Percentiles rank a stretch among this genome's conserved stretches.
These are phyloP conservation scores for Megaustenia siamemsis DNA, from an alignment of 2,888 invertebrate genomes.

Conservation along the genomic window DNA sequence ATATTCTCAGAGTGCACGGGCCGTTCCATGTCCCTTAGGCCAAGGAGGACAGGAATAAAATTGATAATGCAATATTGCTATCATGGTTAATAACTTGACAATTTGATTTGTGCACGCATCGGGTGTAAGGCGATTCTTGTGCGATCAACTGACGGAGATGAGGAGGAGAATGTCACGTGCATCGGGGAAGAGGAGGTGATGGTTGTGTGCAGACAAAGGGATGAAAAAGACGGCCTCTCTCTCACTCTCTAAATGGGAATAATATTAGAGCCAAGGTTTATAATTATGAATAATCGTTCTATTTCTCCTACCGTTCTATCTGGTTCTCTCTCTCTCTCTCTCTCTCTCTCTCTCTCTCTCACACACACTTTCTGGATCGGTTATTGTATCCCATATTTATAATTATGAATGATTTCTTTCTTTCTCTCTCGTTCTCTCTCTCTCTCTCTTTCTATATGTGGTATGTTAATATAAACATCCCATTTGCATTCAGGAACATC, in stretches of 20 bases:
- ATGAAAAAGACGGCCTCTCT: not conserved
- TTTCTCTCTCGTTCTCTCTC: too few relatives aligned
- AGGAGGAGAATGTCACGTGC: not conserved
- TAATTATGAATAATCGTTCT: too few relatives aligned
- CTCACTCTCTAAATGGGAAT: not conserved
- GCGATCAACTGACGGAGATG: not conserved
- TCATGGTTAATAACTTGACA: conserved; percentile 43
- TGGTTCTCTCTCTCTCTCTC: not conserved
- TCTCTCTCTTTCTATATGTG: too few relatives aligned
- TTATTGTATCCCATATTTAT: too few relatives aligned
- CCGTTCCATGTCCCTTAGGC: not conserved
- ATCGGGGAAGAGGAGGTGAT: not conserved
- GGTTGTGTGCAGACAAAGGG: not conserved
- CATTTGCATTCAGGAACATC: too few relatives aligned
- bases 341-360: conserved; percentile 11
- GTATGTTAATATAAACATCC: too few relatives aligned
- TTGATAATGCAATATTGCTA: conserved; percentile 46
- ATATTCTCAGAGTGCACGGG: conserved; percentile 34
- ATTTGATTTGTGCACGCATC: conserved; percentile 33
- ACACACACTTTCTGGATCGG: too few relatives aligned
- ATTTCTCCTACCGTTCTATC: too few relatives aligned
- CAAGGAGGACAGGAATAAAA: not conserved
- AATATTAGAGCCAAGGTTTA: too few relatives aligned
- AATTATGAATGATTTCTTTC: too few relatives aligned
- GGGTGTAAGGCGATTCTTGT: not conserved